phyloP scores from a whole-genome alignment of 2,797 vertebrate genomes.

The Pseudochromis fuscus region DNA sequence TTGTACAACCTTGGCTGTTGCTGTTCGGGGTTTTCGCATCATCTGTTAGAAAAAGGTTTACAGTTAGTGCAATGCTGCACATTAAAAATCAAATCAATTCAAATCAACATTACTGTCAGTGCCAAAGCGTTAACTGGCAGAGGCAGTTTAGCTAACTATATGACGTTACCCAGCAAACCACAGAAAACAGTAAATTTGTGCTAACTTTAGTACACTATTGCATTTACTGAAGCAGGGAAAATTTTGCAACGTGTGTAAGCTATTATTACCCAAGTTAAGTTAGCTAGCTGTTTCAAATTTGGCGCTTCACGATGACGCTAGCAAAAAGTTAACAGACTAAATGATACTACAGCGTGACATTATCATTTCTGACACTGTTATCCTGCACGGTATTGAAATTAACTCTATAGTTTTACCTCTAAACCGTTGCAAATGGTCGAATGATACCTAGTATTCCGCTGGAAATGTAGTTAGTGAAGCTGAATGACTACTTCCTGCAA shows the following conservation, averaged over 20 bases:
- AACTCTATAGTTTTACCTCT: background rate
- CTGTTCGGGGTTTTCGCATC: slow-evolving; percentile 56
- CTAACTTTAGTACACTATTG: background rate
- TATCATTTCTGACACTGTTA: background rate
- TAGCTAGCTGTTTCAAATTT: slow-evolving; percentile 67
- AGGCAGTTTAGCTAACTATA: background rate
- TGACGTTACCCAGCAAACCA: background rate
- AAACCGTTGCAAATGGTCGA: background rate
- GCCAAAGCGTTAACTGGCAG: background rate
- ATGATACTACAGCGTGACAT: accelerated
- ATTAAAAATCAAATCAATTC: background rate
- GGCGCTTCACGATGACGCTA: slow-evolving; percentile 48
- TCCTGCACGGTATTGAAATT: accelerated
- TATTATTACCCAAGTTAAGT: background rate
- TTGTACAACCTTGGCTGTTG: slow-evolving; percentile 47
- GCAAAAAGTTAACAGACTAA: background rate
- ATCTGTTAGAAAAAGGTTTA: slow-evolving; percentile 57
- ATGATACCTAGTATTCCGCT: background rate
- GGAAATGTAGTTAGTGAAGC: background rate
- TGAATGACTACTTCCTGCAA: slow-evolving; percentile 53
- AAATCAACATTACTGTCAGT: background rate
- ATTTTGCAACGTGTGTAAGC: background rate
- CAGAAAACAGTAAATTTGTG: accelerated
- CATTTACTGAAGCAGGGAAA: background rate
- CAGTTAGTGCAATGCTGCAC: background rate